These are phyloP conservation scores for Trematomus bernacchii DNA, from an alignment of 2,797 vertebrate genomes.

Conservation along the genomic window DNA sequence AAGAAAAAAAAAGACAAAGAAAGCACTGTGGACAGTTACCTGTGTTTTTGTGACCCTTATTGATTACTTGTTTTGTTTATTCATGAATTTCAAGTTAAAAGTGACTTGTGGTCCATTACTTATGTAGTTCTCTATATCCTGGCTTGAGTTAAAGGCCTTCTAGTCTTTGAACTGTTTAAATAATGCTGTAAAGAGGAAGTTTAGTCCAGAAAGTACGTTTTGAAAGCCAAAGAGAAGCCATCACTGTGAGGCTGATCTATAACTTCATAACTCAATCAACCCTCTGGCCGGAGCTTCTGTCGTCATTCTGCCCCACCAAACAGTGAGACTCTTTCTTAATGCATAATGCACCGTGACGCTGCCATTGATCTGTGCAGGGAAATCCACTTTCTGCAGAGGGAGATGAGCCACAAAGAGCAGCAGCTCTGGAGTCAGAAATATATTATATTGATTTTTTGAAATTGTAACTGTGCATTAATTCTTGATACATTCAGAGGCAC, in stretches of 20 bases:
- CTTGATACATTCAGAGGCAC: background rate
- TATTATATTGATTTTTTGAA: conserved; percentile 36
- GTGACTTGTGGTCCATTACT: too few species aligned
- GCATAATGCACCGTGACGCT: conserved; percentile 43
- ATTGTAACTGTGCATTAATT: conserved; percentile 17
- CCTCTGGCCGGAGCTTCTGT: conserved; percentile 19
- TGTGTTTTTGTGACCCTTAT: too few species aligned
- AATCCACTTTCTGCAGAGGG: conserved; percentile 36
- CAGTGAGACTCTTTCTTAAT: conserved; percentile 48
- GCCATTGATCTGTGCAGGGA: conserved; percentile 51
- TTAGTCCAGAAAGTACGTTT: background rate
- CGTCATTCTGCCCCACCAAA: conserved; percentile 9
- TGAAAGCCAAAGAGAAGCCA: background rate
- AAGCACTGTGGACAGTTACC: too few species aligned
- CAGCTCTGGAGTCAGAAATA: conserved; percentile 16
- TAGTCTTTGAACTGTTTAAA: too few species aligned
- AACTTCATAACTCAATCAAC: conserved; percentile 37
- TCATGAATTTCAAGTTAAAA: too few species aligned
- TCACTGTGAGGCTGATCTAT: conserved; percentile 3
- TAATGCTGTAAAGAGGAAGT: too few species aligned
- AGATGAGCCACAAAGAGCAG: conserved; percentile 33
- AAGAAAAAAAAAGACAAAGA: too few species aligned
- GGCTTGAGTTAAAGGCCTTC: too few species aligned
- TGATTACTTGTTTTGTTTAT: too few species aligned
- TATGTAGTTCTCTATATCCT: too few species aligned